These are phyloP conservation scores for Lophochroa leadbeateri DNA, from an alignment of 2,113 vertebrate species.

Conservation along the genomic window DNA sequence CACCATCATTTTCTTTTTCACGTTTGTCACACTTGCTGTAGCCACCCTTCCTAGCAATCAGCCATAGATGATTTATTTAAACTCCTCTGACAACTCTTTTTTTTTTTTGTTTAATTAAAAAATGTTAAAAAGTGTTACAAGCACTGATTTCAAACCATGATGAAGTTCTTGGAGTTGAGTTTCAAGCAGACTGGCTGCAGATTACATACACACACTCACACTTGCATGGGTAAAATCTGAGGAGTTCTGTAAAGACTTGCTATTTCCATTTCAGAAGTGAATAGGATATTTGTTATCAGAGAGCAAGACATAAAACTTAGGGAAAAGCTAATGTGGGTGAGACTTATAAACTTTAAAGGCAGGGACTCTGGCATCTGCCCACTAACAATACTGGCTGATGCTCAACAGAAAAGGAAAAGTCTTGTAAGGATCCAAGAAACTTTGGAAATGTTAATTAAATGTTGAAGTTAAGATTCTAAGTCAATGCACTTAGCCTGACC, in stretches of 20 bases:
- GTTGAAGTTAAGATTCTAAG: neutral
- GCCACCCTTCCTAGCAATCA: neutral
- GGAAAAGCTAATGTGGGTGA: neutral
- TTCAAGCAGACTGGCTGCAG: neutral
- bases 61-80: neutral
- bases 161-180: neutral
- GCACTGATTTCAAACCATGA: neutral
- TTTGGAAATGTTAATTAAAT: conserved; percentile 8
- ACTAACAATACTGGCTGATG: neutral
- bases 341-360: neutral
- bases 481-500: neutral
- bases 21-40: neutral
- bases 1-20: neutral
- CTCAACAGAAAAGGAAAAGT: neutral
- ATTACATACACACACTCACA: neutral
- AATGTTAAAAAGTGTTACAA: neutral
- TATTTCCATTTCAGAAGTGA: neutral
- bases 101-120: neutral
- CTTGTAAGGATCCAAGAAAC: neutral
- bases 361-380: neutral
- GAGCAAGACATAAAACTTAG: neutral
- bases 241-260: neutral
- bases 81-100: neutral
- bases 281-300: neutral
- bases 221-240: neutral